Evolutionary conservation across 1,140 invertebrate genomes (phyloP), one percentile per base, ranked within the genome.

Genomic region (Drosophila subobscura): DNA sequence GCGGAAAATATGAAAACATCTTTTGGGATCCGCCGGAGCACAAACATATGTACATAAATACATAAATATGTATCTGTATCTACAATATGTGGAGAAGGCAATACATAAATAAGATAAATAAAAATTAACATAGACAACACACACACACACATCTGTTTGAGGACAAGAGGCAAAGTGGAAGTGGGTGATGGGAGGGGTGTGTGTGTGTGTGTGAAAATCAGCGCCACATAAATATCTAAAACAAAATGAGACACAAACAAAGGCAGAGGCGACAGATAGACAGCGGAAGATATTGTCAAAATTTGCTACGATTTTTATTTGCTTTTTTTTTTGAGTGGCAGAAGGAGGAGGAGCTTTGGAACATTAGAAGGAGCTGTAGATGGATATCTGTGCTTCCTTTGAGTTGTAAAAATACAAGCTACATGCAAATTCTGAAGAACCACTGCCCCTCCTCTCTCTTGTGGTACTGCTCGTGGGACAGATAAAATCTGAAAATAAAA

Each of bases 21-120:
- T 60, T 64, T 55, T 27, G 22, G 50, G 25, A 27, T 27, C 0
- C 25, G 25, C 25, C 33, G 10, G 3, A 0, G 12, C 37, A 25
- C 27, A 41, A 29, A 14, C 59, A 12, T 23, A 23, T 54, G 61
- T 51, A 4, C 16, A 20, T 20, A 20, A 20, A 20, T 20, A 20
- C 16, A 20, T 20, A 20, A 20, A 20, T 20, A 33, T 47, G 61
- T 56, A 41, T 64, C 55, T 68, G 29, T 64, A 42, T 37, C 50
- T 37, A 45, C 44, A 55, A 68, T 68, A 49, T 54, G 45, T 45
- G 58, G 41, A 50, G 45, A 53, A 59, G 71, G 54, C 76, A 58
- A 58, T 66, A 60, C 74, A 81, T 83, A 81, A 81, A 83, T 78
- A 81, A 81, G 76, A 81, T 81, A 81, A 81, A 81, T 83, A 83